Conservation (phyloP, 2,113 vertebrate genomes). For the Paracyprichromis sp. region DNA sequence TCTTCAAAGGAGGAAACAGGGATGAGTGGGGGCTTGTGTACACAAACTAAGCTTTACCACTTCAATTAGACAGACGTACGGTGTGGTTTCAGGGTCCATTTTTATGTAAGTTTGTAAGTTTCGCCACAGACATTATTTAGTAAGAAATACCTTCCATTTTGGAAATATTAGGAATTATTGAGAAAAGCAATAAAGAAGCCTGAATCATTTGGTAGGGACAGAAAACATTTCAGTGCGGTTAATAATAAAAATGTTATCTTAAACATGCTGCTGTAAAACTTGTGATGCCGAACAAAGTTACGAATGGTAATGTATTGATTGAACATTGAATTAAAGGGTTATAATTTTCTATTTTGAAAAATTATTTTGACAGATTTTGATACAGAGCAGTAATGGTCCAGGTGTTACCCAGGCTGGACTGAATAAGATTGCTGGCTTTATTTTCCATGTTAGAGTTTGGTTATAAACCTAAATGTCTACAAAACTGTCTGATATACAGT, state of each 20-base stretch:
- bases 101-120: neutral
- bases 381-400: neutral
- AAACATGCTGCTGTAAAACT: neutral
- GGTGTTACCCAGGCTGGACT: neutral
- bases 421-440: neutral
- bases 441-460: neutral
- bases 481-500: neutral
- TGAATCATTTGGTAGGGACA: neutral
- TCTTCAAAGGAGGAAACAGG: neutral
- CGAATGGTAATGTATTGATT: neutral
- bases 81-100: neutral
- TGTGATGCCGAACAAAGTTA: neutral
- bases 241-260: neutral
- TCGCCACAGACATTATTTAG: neutral
- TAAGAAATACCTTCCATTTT: neutral
- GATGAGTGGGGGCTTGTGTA: neutral
- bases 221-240: neutral
- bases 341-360: neutral
- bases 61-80: neutral
- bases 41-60: neutral
- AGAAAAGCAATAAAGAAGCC: neutral
- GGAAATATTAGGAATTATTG: neutral
- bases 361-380: neutral
- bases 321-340: neutral
- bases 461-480: neutral